Conservation (phyloP, 2,797 vertebrate genomes). For the Acestrorhynchus altus region DNA sequence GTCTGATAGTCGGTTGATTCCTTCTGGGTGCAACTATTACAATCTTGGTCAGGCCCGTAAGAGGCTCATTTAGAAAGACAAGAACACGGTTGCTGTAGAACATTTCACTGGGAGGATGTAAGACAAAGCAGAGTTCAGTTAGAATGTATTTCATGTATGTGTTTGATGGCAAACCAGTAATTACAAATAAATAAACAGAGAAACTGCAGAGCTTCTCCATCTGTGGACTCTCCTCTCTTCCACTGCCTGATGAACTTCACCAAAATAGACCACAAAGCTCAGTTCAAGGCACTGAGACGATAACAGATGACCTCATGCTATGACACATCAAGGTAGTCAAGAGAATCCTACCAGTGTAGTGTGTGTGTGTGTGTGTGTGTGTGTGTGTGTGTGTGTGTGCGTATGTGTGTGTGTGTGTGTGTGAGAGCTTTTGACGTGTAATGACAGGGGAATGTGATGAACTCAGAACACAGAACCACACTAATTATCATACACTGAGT, state of each 20-base stretch:
- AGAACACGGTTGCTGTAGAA: not conserved
- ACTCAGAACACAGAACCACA: not conserved
- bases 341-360: not conserved
- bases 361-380: no score
- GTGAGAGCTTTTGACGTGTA: no score
- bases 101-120: constrained; percentile 53
- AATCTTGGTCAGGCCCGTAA: no score
- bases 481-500: no score
- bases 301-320: constrained; percentile 56
- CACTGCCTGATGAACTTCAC: constrained; percentile 14
- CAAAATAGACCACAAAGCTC: constrained; percentile 35
- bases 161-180: constrained; percentile 66
- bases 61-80: not conserved
- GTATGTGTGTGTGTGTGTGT: not conserved
- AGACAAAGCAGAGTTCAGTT: constrained; percentile 56
- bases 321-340: constrained; percentile 62
- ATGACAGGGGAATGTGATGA: not conserved
- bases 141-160: constrained; percentile 61
- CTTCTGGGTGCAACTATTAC: no score
- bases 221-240: constrained; percentile 52
- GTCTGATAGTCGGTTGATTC: no score
- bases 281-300: constrained; percentile 59
- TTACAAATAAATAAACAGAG: constrained; percentile 61
- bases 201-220: constrained; percentile 63
- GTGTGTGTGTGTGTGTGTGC: no score